phyloP scores from a whole-genome alignment of 2,797 vertebrate genomes.

The Lepidocolaptes lacrymiger region DNA sequence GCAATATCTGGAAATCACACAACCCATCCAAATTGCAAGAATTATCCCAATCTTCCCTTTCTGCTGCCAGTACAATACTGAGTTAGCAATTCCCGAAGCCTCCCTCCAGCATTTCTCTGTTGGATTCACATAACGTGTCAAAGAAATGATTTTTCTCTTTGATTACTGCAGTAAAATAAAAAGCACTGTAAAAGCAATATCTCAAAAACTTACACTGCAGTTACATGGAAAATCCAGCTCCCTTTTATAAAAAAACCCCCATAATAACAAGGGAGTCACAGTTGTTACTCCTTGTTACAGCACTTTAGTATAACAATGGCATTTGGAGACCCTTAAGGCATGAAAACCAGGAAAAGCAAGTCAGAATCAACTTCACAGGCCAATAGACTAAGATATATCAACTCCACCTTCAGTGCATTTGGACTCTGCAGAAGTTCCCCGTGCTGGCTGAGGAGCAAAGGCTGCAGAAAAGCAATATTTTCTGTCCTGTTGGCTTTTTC shows the following conservation, averaged over 20 bases:
- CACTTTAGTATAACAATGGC: background rate
- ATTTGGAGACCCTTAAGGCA: background rate
- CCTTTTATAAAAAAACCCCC: background rate
- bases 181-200: background rate
- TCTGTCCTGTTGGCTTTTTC: background rate
- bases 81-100: background rate
- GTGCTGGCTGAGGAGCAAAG: background rate
- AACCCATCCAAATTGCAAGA: background rate
- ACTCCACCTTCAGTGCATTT: background rate
- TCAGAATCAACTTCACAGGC: background rate
- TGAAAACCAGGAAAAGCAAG: background rate
- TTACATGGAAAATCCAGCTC: background rate
- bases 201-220: background rate
- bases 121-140: slow-evolving; percentile 17
- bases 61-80: background rate
- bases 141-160: slow-evolving; percentile 42
- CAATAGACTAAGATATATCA: background rate
- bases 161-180: slow-evolving; percentile 51
- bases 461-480: background rate
- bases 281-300: background rate
- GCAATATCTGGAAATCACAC: background rate
- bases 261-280: background rate
- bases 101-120: slow-evolving; percentile 6
- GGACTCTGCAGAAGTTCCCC: background rate
- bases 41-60: background rate